Evolutionary conservation across 1,140 invertebrate species (phyloP), one percentile per base, ranked within the genome.

Genomic region (Micrasema longulum): DNA sequence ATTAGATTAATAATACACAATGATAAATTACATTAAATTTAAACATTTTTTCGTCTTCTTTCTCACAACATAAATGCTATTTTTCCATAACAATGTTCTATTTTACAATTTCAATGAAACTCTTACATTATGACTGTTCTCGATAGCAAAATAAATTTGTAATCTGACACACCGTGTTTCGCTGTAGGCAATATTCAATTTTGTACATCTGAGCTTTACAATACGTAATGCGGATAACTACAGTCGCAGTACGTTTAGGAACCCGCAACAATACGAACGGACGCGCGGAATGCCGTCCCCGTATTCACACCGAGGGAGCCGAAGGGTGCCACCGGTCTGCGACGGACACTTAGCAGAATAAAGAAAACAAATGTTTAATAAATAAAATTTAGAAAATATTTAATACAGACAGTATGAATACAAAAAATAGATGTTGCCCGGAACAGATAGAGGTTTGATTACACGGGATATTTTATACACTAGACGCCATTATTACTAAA

Each of bases 61-160:
- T 52, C 47, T 35, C 31, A 52, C 62, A 52, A 64, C 60, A 26
- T 18, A 36, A 31, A 41, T 18, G 48, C 36, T 55, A 47, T 48
- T 69, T 62, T 69, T 60, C 26, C 67, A 60, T 69, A 69, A 69
- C 67, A 69, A 69, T 55, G 50, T 68, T 50, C 66, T 68, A 69
- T 69, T 31, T 31, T 31, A 31, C 26, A 31, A 31, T 2, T 31
- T 31, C 3, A 7, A 31, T 31, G 26, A 31, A 31, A 31, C 7
- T 31, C 26, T 31, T 7, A 31, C 26, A 7, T 31, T 7, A 31
- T 7, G 3, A 31, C 26, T 31, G 26, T 31, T 31, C 26, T 31
- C 26, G 2, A 4, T 31, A 31, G 26, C 3, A 31, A 31, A 31
- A 31, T 31, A 31, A 7, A 4, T 31, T 7, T 31, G 26, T 31